Conservation (phyloP, 2,797 vertebrate genomes). For the Caiman crocodilus region DNA sequence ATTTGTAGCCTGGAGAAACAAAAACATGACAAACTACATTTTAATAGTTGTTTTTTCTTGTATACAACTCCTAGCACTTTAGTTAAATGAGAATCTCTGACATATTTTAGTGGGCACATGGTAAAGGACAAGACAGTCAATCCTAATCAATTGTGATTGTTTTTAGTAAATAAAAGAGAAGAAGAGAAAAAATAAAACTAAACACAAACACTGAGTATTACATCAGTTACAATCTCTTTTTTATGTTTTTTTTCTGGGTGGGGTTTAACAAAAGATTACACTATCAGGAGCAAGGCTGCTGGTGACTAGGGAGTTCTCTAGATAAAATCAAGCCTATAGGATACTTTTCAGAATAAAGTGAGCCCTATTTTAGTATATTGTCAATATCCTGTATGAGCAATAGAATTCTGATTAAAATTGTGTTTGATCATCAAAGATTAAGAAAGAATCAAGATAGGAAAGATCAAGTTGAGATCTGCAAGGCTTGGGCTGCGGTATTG, state of each 20-base stretch:
- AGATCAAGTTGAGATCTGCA: no score
- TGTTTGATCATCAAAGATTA: background rate
- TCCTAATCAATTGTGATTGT: background rate
- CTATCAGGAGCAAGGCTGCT: no score
- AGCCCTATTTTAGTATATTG: no score
- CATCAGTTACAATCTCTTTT: background rate
- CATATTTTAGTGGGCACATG: background rate
- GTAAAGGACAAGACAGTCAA: background rate
- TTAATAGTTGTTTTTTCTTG: background rate
- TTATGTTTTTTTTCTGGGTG: no score
- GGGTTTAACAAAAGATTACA: no score
- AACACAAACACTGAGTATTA: background rate
- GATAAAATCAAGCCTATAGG: no score
- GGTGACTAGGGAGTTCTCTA: no score
- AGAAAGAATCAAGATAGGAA: no score
- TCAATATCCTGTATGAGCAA: background rate
- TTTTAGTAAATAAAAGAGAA: background rate
- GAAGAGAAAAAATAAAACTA: background rate
- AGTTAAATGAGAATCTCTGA: background rate
- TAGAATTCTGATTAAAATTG: background rate
- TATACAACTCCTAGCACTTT: background rate
- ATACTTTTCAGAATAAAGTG: no score
- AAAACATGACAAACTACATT: background rate
- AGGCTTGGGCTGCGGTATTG: no score
- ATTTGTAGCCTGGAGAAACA: accelerated